phyloP scores from a whole-genome alignment of 2,888 invertebrate species.

The Polyommatus icarus region DNA sequence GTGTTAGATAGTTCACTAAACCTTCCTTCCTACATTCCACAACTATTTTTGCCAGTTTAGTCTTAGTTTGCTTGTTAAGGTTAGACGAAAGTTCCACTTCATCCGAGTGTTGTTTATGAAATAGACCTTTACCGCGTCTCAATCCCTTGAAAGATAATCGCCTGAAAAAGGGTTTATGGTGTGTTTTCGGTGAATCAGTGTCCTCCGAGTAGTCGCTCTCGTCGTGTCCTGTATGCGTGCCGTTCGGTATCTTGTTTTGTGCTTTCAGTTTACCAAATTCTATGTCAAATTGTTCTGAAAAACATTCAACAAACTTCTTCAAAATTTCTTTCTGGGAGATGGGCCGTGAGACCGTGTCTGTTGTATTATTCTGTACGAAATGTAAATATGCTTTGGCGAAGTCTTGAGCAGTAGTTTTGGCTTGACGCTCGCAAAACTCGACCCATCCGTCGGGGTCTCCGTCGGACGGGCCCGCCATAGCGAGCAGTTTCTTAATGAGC shows the following conservation, averaged over 20 bases:
- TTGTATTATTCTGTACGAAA: conserved; percentile 85
- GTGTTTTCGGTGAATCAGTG: conserved; percentile 88
- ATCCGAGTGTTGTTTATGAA: conserved; percentile 95
- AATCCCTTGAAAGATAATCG: conserved; percentile 94
- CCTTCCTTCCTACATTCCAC: conserved; percentile 97
- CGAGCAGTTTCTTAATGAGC: conserved; percentile 74
- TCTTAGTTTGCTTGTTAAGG: conserved; percentile 87
- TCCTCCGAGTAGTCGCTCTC: conserved; percentile 88
- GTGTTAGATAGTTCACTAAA: conserved; percentile 94
- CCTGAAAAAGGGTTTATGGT: conserved; percentile 91
- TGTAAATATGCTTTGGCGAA: conserved; percentile 93
- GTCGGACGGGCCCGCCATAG: conserved; percentile 81
- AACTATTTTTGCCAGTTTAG: conserved; percentile 93
- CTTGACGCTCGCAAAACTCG: conserved; percentile 93
- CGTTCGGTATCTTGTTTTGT: conserved; percentile 71
- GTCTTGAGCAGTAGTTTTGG: conserved; percentile 90
- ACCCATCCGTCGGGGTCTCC: conserved; percentile 86
- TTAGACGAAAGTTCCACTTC: conserved; percentile 87
- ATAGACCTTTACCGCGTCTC: conserved; percentile 89
- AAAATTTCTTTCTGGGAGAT: conserved; percentile 89
- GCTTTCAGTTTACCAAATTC: conserved; percentile 82
- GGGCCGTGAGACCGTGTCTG: conserved; percentile 82
- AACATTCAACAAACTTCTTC: conserved; percentile 90
- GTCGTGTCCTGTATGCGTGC: conserved; percentile 73
- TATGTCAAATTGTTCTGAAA: conserved; percentile 91